Evolutionary conservation across 2,888 invertebrate species (phyloP).

Genomic region (Polydrusus pterygomalis): DNA sequence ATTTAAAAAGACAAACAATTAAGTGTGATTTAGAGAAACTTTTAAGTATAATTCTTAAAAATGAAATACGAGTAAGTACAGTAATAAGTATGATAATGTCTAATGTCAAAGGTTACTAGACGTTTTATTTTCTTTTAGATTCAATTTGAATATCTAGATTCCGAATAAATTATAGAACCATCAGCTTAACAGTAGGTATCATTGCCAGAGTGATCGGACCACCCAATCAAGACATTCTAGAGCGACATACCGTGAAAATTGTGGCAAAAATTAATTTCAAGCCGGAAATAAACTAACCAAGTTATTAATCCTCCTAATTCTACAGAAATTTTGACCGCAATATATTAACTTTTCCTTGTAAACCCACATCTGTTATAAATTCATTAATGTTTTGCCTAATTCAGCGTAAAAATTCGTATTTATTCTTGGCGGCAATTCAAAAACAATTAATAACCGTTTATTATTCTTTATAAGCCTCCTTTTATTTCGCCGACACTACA

Average conservation of each 20-base stretch:
- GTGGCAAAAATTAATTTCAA: constrained; percentile 31
- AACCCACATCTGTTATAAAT: constrained; percentile 54
- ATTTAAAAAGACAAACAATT: too few relatives aligned
- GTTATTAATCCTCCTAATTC: constrained; percentile 17
- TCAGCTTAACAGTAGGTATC: too few relatives aligned
- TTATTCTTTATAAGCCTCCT: constrained; percentile 45
- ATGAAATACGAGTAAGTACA: too few relatives aligned
- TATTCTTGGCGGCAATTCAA: constrained; percentile 60
- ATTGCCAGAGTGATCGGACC: not conserved
- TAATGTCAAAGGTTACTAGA: too few relatives aligned
- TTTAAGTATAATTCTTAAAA: too few relatives aligned
- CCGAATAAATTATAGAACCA: too few relatives aligned
- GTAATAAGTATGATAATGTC: too few relatives aligned
- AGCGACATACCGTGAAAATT: constrained; percentile 20
- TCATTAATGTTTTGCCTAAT: constrained; percentile 57
- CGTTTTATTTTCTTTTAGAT: too few relatives aligned
- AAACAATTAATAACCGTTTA: constrained; percentile 60
- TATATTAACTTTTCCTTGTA: constrained; percentile 31
- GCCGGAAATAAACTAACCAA: constrained; percentile 40
- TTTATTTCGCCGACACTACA: constrained; percentile 43
- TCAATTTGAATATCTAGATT: too few relatives aligned
- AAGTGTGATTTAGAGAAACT: too few relatives aligned
- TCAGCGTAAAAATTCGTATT: constrained; percentile 59
- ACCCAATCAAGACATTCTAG: constrained; percentile 21
- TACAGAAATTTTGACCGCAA: constrained; percentile 18